Evolutionary conservation across 2,113 vertebrate genomes (phyloP).

Genomic region (Salminus brasiliensis): DNA sequence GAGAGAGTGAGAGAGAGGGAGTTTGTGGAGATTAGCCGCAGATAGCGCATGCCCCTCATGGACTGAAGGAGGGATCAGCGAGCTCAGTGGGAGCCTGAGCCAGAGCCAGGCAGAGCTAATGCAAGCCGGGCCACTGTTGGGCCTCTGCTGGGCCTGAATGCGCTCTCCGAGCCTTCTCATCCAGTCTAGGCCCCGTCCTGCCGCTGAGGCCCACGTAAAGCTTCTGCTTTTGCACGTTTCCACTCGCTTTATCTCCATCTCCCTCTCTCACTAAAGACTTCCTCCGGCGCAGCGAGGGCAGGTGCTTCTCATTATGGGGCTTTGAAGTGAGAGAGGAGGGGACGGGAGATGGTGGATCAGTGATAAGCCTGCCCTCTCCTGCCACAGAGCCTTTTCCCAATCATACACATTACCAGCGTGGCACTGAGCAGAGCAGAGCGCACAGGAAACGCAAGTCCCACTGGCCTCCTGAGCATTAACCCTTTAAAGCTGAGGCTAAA

Average conservation of each 20-base stretch:
- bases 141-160: background rate
- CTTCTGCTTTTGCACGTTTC: constrained; percentile 33
- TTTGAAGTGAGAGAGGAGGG: constrained; percentile 59
- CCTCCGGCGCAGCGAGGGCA: constrained; percentile 37
- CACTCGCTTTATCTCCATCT: constrained; percentile 47
- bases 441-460: constrained; percentile 7
- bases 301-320: constrained; percentile 58
- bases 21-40: constrained; percentile 37
- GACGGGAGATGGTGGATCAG: constrained; percentile 53
- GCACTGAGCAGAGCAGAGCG: background rate
- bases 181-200: constrained; percentile 1
- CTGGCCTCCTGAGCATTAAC: constrained; percentile 18
- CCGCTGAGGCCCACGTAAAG: constrained; percentile 42
- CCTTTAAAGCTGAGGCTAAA: background rate
- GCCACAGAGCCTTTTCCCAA: constrained; percentile 19
- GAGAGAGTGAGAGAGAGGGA: constrained; percentile 13
- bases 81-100: constrained; percentile 11
- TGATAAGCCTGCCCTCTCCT: constrained; percentile 54
- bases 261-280: constrained; percentile 48
- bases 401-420: constrained; percentile 44
- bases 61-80: constrained; percentile 23
- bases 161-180: background rate
- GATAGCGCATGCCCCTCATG: constrained; percentile 19
- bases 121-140: background rate
- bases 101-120: constrained; percentile 18